phyloP scores from a whole-genome alignment of 2,888 invertebrate genomes.

The Macrophya alboannulata region DNA sequence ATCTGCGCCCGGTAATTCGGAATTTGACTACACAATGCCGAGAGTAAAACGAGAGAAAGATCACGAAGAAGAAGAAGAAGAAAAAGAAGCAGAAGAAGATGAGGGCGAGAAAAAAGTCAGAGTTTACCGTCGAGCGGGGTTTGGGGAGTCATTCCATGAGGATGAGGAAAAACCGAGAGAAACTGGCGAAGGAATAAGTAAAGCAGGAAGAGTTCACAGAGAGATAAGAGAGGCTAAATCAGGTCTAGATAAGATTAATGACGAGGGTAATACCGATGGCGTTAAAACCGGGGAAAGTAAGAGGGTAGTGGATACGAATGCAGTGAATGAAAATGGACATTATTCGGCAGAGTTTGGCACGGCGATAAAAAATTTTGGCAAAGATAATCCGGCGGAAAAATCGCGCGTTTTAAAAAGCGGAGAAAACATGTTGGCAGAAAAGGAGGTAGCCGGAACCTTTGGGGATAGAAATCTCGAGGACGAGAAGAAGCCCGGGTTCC shows the following conservation, averaged over 20 bases:
- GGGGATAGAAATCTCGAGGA: not conserved
- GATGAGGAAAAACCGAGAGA: not conserved
- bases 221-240: not conserved
- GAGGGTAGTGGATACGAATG: not conserved
- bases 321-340: not conserved
- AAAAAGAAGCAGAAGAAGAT: conserved; percentile 35
- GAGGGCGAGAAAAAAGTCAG: conserved; percentile 42
- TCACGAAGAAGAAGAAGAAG: conserved; percentile 50
- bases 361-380: conserved; percentile 5
- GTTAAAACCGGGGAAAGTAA: not conserved
- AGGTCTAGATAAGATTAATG: conserved; percentile 24
- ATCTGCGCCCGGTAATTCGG: not conserved
- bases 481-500: not conserved
- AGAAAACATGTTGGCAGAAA: not conserved
- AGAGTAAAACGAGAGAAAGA: conserved; percentile 61
- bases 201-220: conserved; percentile 18
- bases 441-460: conserved; percentile 1
- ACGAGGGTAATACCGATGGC: conserved; percentile 2
- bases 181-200: not conserved
- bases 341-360: not conserved
- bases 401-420: not conserved
- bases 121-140: conserved; percentile 60
- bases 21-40: conserved; percentile 54
- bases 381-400: conserved; percentile 40
- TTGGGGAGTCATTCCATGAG: conserved; percentile 60